phyloP scores from a whole-genome alignment of 2,113 vertebrate species.

The Carollia perspicillata region DNA sequence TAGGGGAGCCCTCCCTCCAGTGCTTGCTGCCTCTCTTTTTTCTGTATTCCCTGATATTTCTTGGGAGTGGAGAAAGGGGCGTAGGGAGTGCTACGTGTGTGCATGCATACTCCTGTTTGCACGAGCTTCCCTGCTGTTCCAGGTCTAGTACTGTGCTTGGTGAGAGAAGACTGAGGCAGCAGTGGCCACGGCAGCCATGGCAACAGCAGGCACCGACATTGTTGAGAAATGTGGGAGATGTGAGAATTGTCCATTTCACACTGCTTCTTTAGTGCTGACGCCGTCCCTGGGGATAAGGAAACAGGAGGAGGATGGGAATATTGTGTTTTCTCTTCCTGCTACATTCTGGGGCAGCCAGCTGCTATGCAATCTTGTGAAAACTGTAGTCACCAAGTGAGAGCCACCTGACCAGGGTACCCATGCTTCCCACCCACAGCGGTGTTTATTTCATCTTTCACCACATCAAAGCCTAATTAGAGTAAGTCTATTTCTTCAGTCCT shows the following conservation, averaged over 20 bases:
- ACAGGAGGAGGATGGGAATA: slow-evolving; percentile 28
- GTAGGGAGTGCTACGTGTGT: not conserved
- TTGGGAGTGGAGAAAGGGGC: not conserved
- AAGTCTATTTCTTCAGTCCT: not conserved
- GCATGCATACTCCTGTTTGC: accelerated
- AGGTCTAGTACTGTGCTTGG: not conserved
- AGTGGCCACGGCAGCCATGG: not conserved
- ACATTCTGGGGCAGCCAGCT: slow-evolving; percentile 41
- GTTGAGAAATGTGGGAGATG: not conserved
- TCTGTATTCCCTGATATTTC: not conserved
- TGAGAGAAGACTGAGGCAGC: not conserved
- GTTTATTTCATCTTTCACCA: not conserved
- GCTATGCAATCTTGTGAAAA: slow-evolving; percentile 42
- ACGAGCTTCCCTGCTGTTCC: not conserved
- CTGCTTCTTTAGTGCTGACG: slow-evolving; percentile 29
- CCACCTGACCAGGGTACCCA: not conserved
- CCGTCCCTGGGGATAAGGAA: slow-evolving; percentile 56
- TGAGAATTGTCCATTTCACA: slow-evolving; percentile 74
- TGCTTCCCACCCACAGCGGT: not conserved
- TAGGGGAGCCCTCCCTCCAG: not conserved
- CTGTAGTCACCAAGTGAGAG: not conserved
- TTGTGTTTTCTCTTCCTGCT: slow-evolving; percentile 25
- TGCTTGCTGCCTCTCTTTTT: not conserved
- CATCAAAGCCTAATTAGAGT: not conserved
- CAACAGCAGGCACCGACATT: not conserved